Percentiles rank a stretch among this genome's conserved stretches.
Evolutionary conservation across 2,113 vertebrate genomes (phyloP).

Genomic region (Megaleporinus macrocephalus): DNA sequence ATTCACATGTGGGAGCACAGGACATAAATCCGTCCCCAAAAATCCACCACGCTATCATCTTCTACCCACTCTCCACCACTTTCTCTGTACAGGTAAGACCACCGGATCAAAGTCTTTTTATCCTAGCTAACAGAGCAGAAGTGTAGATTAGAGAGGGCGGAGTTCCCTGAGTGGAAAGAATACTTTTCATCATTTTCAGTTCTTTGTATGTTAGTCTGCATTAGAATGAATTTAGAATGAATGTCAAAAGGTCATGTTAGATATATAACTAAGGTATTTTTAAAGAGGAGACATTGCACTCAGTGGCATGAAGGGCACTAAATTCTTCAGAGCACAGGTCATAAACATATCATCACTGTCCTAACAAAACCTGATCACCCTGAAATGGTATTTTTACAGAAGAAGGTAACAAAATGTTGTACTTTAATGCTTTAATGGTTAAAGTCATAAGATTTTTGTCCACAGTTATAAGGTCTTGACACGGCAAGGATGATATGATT

Average conservation of each 20-base stretch:
- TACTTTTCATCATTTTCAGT: slow-evolving; percentile 14
- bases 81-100: slow-evolving; percentile 58
- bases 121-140: slow-evolving; percentile 41
- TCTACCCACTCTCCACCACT: slow-evolving; percentile 32
- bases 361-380: background rate
- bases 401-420: too few relatives aligned
- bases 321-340: slow-evolving; percentile 3
- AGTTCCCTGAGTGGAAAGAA: slow-evolving; percentile 24
- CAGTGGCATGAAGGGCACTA: slow-evolving; percentile 10
- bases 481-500: background rate
- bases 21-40: slow-evolving; percentile 55
- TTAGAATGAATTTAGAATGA: slow-evolving; percentile 18
- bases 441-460: background rate
- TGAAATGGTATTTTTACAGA: background rate
- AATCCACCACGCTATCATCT: slow-evolving; percentile 43
- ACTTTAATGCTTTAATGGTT: background rate
- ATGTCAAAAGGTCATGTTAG: background rate
- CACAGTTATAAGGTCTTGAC: background rate
- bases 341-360: background rate
- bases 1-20: slow-evolving; percentile 51
- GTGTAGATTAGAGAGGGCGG: slow-evolving; percentile 31
- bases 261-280: slow-evolving; percentile 22
- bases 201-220: too few relatives aligned
- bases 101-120: slow-evolving; percentile 20
- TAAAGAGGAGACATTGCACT: background rate